Conservation (phyloP, 2,113 vertebrate species). For the Apeltes quadracus region DNA sequence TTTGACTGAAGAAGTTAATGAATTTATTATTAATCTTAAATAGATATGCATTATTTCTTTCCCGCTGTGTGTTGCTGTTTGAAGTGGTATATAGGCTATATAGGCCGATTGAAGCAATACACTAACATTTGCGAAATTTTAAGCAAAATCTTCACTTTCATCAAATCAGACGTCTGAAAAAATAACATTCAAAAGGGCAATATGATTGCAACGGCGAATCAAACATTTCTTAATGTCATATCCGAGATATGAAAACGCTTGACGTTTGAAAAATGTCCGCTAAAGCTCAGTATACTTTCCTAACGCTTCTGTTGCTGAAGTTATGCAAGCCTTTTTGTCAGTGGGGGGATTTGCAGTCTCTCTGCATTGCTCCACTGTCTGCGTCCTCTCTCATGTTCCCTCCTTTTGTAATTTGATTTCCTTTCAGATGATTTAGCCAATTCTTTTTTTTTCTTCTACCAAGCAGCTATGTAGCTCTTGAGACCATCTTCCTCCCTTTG, state of each 20-base stretch:
- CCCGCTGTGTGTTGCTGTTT: neutral
- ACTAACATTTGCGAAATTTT: neutral
- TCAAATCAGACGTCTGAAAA: neutral
- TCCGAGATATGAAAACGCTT: neutral
- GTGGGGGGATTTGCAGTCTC: constrained; percentile 36
- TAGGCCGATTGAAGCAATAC: no score
- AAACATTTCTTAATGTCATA: constrained; percentile 3
- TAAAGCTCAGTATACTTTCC: constrained; percentile 35
- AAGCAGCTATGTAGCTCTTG: constrained; percentile 31
- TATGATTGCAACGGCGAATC: neutral
- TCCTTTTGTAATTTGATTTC: constrained; percentile 20
- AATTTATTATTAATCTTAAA: neutral
- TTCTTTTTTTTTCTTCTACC: constrained; percentile 17
- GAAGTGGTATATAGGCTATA: neutral
- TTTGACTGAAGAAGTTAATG: neutral
- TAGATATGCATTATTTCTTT: neutral
- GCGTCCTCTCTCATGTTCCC: neutral
- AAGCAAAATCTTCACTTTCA: neutral
- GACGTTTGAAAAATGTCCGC: constrained; percentile 22
- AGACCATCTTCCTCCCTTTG: constrained; percentile 31
- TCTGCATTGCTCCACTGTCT: constrained; percentile 34
- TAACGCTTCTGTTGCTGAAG: constrained; percentile 16
- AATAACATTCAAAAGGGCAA: neutral
- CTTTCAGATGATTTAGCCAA: constrained; percentile 41
- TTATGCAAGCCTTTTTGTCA: constrained; percentile 34